Evolutionary conservation across 2,797 vertebrate species (phyloP), one percentile per base, ranked within the genome.

Genomic region (Champsocephalus esox): DNA sequence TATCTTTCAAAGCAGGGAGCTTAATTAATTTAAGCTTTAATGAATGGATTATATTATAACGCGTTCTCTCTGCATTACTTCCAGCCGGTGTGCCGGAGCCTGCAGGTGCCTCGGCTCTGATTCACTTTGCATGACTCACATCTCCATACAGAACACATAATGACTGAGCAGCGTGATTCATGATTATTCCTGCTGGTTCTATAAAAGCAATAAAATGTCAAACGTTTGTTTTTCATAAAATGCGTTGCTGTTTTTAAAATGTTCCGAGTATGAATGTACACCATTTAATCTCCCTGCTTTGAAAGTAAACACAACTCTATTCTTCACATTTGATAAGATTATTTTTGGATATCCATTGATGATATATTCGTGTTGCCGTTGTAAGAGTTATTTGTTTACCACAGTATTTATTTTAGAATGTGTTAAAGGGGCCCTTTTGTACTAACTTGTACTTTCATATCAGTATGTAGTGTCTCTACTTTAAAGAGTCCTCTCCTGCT

Each of bases 31-130:
- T 24, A 24, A 24, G 24, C 24, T 24, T 49, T 49, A 24, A 66
- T 78, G 55, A 64, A 86, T 79, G 43, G 16, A 75, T 73, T 59
- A 11, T 58, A 77, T 3, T 12, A 13, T 52, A 79, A 73, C 58
- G 10, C 32, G 73, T 62, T 5, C 57, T 73, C 68, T 41, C 14
- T 4, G 1, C 48, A 21, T 66, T 75, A 19, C 65, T 60, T 69
- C 52, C 34, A 45, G 34, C 9, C 2, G 4, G 19, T 34, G 17
- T 58, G 24, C 55, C 50, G 54, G 62, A 28, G 32, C 69, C 67
- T 41, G 43, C 8, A 16, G 75, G 58, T 63, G 49, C 12, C 28
- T 28, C 1, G 19, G 24, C 34, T 13, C 21, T 0, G 21, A 57
- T 50, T 76, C 32, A 24, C 1, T 48, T 73, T 24, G 17, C 50